Percentiles rank a stretch among this genome's conserved stretches.
Conservation (phyloP, 2,888 invertebrate genomes). For the Drosophila meridionalis region DNA sequence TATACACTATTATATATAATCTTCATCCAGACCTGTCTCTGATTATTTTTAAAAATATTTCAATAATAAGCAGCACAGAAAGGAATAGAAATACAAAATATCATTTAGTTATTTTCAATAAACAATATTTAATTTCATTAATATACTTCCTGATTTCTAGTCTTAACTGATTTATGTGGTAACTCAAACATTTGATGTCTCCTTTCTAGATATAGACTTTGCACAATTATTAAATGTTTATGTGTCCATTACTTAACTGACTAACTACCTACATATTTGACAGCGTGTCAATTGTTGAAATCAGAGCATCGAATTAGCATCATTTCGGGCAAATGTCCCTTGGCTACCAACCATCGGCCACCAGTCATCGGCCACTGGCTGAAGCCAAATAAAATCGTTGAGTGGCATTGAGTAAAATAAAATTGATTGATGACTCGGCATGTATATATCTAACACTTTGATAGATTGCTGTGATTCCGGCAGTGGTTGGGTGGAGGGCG, state of each 20-base stretch:
- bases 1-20: no score
- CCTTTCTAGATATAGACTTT: no score
- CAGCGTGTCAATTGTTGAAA: constrained; percentile 35
- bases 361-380: background rate
- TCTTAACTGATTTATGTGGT: no score
- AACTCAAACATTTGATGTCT: no score
- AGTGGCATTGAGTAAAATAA: constrained; percentile 66
- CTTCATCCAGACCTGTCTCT: no score
- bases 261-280: constrained; percentile 6
- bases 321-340: constrained; percentile 10
- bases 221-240: background rate
- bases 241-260: background rate
- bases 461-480: constrained; percentile 67
- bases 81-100: no score
- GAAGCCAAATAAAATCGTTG: constrained; percentile 47
- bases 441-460: constrained; percentile 66
- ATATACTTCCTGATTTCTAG: no score
- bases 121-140: no score
- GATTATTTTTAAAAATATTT: background rate
- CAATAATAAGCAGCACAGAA: background rate
- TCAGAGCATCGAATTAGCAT: constrained; percentile 32
- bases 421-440: constrained; percentile 79
- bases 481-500: constrained; percentile 9
- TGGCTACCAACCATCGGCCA: constrained; percentile 10
- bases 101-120: no score